These are phyloP conservation scores for Scaptomyza cyrtandrae DNA, from an alignment of 2,888 invertebrate genomes.

Conservation along the genomic window DNA sequence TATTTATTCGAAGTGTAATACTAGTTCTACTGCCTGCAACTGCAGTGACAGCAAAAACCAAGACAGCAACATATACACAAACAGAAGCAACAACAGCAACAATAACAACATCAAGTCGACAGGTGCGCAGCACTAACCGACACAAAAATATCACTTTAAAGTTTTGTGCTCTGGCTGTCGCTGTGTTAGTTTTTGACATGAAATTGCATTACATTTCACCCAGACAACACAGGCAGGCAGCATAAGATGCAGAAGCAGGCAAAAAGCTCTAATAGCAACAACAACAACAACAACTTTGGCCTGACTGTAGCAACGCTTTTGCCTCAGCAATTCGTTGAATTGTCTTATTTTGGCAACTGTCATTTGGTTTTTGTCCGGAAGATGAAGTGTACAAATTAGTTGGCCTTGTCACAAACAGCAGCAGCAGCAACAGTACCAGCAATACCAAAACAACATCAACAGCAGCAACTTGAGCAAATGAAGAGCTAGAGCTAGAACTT, in stretches of 20 bases:
- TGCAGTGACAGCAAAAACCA: constrained; percentile 73
- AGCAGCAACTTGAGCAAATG: constrained; percentile 25
- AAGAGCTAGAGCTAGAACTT: constrained; percentile 13
- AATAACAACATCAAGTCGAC: constrained; percentile 45
- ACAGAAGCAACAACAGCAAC: constrained; percentile 30
- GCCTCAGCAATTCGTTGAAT: constrained; percentile 57
- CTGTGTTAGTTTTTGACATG: constrained; percentile 78
- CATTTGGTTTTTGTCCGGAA: constrained; percentile 66
- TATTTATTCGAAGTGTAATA: too few species aligned
- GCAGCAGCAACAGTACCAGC: constrained; percentile 47
- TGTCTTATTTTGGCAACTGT: constrained; percentile 80
- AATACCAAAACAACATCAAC: constrained; percentile 17
- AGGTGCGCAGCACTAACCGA: constrained; percentile 71
- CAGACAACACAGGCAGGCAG: constrained; percentile 52
- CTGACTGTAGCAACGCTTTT: constrained; percentile 41
- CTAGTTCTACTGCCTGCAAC: constrained; percentile 3
- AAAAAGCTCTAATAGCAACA: not conserved
- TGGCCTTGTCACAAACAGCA: constrained; percentile 68
- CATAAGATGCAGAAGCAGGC: constrained; percentile 22
- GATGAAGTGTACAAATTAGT: constrained; percentile 79
- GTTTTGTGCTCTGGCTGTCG: constrained; percentile 69
- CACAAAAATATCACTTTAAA: constrained; percentile 81
- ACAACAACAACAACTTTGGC: constrained; percentile 18
- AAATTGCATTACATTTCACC: constrained; percentile 79
- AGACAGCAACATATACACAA: constrained; percentile 38